phyloP scores from a whole-genome alignment of 35 echinoderm and acorn worm species.

The Heliocidaris tuberculata region DNA sequence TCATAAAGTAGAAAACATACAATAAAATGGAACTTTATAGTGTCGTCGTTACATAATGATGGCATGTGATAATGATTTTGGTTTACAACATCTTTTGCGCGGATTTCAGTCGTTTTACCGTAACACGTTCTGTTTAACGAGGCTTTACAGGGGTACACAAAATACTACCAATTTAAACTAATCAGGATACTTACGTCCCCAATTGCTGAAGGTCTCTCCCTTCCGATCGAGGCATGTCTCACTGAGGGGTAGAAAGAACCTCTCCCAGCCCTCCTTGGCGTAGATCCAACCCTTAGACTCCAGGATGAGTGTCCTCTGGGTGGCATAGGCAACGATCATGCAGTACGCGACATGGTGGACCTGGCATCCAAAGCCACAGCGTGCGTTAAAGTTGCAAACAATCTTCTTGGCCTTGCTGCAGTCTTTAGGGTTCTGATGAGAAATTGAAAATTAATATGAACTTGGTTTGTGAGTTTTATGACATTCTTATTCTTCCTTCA shows the following conservation, averaged over 20 bases:
- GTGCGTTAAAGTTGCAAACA: slow-evolving; percentile 88
- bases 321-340: slow-evolving; percentile 89
- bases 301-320: slow-evolving; percentile 82
- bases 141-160: no score
- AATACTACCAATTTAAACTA: no score
- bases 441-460: background rate
- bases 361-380: slow-evolving; percentile 92
- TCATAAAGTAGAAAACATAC: no score
- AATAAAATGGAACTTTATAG: no score
- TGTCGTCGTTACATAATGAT: no score
- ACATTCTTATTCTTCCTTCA: no score
- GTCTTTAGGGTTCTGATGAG: slow-evolving; percentile 87
- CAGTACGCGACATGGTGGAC: slow-evolving; percentile 92
- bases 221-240: slow-evolving; percentile 69
- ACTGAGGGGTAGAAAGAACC: slow-evolving; percentile 85
- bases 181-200: slow-evolving; percentile 67
- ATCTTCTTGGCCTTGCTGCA: slow-evolving; percentile 91
- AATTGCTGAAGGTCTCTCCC: slow-evolving; percentile 57
- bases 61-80: no score
- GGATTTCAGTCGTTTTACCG: no score
- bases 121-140: no score
- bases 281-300: slow-evolving; percentile 93
- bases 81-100: no score
- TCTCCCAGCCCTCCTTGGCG: slow-evolving; percentile 88
- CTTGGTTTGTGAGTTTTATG: no score